Evolutionary conservation across 2,113 vertebrate species (phyloP).

Genomic region (Oxygymnocypris stewartii): DNA sequence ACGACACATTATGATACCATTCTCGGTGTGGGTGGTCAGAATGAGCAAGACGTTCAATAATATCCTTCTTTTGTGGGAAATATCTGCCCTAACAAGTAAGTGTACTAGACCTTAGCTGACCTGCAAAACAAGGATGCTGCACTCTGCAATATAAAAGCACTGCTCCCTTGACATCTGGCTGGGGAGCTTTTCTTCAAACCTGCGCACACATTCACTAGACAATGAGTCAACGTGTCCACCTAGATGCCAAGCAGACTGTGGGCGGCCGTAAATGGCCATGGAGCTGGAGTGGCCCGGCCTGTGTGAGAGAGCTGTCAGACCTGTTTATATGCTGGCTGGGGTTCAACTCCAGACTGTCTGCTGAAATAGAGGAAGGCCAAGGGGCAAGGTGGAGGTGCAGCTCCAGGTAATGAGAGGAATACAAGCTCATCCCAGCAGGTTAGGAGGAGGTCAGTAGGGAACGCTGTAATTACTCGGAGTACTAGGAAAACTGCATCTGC

Average conservation of each 20-base stretch:
- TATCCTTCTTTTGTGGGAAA: neutral
- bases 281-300: neutral
- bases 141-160: slow-evolving; percentile 25
- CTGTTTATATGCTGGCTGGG: slow-evolving; percentile 44
- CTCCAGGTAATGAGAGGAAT: slow-evolving; percentile 46
- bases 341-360: slow-evolving; percentile 31
- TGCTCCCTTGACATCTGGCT: neutral
- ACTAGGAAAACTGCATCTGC: neutral
- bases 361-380: slow-evolving; percentile 38
- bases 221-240: neutral
- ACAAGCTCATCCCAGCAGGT: slow-evolving; percentile 45
- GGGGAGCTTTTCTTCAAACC: slow-evolving; percentile 23
- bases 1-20: neutral
- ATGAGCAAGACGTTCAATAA: neutral
- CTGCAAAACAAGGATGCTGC: slow-evolving; percentile 34
- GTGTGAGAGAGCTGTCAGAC: slow-evolving; percentile 29
- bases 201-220: slow-evolving; percentile 14
- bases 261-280: slow-evolving; percentile 1
- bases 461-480: slow-evolving; percentile 29
- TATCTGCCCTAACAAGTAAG: neutral
- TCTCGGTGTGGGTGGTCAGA: neutral
- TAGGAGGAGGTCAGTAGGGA: slow-evolving; percentile 34
- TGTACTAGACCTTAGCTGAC: slow-evolving; percentile 12
- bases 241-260: slow-evolving; percentile 1
- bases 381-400: slow-evolving; percentile 34